Evolutionary conservation across 2,113 vertebrate species (phyloP).

Genomic region (Tursiops truncatus): DNA sequence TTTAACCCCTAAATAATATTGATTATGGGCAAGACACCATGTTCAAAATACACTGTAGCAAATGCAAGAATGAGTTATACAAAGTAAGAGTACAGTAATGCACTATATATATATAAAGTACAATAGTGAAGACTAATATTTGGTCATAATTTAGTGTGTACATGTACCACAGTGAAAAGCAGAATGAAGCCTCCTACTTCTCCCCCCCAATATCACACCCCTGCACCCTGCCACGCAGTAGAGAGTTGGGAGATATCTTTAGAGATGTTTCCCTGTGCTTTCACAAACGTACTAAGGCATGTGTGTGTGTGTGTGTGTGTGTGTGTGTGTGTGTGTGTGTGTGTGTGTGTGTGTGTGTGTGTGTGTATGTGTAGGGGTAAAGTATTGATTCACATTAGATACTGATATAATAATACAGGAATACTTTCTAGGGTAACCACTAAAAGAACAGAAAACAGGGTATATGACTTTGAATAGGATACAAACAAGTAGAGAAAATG

Average conservation of each 20-base stretch:
- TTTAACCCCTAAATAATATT: neutral
- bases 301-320: neutral
- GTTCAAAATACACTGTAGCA: neutral
- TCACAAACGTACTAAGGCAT: neutral
- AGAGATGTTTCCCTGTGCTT: neutral
- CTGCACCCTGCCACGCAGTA: neutral
- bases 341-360: neutral
- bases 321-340: no score
- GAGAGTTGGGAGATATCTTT: neutral
- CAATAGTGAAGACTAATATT: neutral
- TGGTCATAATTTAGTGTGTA: neutral
- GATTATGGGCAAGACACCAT: neutral
- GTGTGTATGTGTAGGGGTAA: neutral
- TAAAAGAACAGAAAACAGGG: neutral
- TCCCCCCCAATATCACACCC: neutral
- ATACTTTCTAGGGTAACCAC: neutral
- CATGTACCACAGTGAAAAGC: neutral
- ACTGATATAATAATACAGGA: neutral
- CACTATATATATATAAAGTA: neutral
- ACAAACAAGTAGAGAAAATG: neutral
- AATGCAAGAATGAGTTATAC: neutral
- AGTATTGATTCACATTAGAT: neutral
- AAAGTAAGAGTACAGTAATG: neutral
- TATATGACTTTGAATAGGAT: neutral
- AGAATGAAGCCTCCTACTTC: neutral